These are phyloP conservation scores for Propithecus coquereli DNA, from an alignment of 2,113 vertebrate species.

Conservation along the genomic window DNA sequence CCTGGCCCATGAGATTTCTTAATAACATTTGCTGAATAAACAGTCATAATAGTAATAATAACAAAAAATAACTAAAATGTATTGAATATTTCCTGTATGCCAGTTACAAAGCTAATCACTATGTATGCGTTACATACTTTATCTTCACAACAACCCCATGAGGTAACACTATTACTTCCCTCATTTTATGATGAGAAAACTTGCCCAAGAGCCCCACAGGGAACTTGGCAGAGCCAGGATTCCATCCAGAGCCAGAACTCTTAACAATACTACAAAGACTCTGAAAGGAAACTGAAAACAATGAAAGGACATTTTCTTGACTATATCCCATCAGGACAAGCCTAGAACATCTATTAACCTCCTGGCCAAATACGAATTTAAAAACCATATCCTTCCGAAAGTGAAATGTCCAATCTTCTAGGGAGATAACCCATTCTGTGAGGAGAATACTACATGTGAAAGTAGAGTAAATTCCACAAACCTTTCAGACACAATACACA, in stretches of 20 bases:
- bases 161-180: background rate
- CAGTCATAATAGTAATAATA: conserved; percentile 11
- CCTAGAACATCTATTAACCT: background rate
- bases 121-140: conserved; percentile 1
- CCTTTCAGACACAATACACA: background rate
- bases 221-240: background rate
- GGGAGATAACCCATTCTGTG: background rate
- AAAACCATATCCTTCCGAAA: background rate
- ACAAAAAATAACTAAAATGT: conserved; percentile 21
- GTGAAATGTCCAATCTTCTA: background rate
- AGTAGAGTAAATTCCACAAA: background rate
- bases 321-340: background rate
- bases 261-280: background rate
- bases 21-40: conserved; percentile 38
- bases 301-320: background rate
- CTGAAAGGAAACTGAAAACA: background rate
- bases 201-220: background rate
- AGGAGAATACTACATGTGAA: background rate
- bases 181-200: conserved; percentile 22
- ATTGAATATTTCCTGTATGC: conserved; percentile 2
- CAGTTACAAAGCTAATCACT: conserved; percentile 34
- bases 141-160: background rate
- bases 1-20: background rate
- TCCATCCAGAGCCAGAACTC: conserved; percentile 10
- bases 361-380: background rate